Evolutionary conservation across 2,113 vertebrate genomes (phyloP), one percentile per base, ranked within the genome.

Genomic region (Dromas ardeola): DNA sequence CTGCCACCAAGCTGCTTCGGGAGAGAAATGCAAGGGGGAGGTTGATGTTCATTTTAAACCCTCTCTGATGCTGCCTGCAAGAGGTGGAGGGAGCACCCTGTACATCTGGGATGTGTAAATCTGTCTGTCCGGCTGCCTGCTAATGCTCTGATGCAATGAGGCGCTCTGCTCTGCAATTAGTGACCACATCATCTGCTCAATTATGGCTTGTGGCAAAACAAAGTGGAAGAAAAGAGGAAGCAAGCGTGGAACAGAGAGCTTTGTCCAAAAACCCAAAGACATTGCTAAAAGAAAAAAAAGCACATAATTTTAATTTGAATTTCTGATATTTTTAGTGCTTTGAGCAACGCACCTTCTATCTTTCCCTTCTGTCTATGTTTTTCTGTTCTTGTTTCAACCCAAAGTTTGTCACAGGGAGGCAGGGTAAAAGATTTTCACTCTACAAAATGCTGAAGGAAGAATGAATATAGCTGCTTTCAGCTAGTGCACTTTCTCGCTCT

Each of bases 1-100:
- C 19, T 81, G 42, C 25, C 80, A 86, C n/a, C 0, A 0, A 70
- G 38, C 19, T 66, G 61, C 50, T 8, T 8, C 0, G 0, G n/a
- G 55, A 94, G n/a, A 76, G 21, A 66, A 62, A 52, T 56, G 55
- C 50, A 71, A 83, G 43, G 43, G 12, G 18, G 38, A 73, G 36
- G 9, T 56, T 4, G 22, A 30, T 69, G 43, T 13, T 82, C 65
- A 45, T 70, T 93, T 95, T 49, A 80, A 77, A 69, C 22, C 20
- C n/a, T 56, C 27, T 67, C 40, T 72, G 67, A 91, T 0, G 1
- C 70, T 69, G 85, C 58, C 59, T 61, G 61, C 43, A 43, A 1
- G 11, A 82, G 56, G 27, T 83, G 29, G n/a, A 67, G 62, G 79
- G 19, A 86, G 80, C 63, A 69, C 50, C 40, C 56, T 61, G 56